phyloP scores from a whole-genome alignment of 2,888 invertebrate species.

The Eugnorisma glareosa region DNA sequence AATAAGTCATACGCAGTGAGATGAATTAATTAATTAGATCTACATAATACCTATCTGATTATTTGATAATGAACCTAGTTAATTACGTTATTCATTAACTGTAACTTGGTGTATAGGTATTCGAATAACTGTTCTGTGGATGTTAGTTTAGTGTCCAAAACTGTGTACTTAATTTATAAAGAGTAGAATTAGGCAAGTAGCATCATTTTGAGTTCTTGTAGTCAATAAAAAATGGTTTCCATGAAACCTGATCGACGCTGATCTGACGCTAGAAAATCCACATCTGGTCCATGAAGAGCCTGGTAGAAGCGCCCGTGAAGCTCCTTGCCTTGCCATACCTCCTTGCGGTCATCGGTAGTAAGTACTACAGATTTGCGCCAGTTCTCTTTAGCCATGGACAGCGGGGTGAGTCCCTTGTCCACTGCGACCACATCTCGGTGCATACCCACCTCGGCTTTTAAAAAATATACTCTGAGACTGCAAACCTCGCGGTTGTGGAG shows the following conservation, averaged over 20 bases:
- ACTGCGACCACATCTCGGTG: neutral
- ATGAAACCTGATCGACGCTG: neutral
- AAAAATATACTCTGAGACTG: too few relatives aligned
- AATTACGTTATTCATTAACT: neutral
- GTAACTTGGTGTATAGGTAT: neutral
- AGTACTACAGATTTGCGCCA: too few relatives aligned
- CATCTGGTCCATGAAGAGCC: too few relatives aligned
- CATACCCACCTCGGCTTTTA: neutral
- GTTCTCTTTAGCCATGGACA: neutral
- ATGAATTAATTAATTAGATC: slow-evolving; percentile 44
- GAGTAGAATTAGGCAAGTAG: too few relatives aligned
- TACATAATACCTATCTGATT: slow-evolving; percentile 6
- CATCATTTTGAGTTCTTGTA: neutral
- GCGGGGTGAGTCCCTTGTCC: neutral
- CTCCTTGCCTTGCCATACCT: too few relatives aligned
- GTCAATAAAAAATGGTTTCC: neutral
- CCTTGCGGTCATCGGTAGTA: neutral
- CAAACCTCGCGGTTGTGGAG: too few relatives aligned
- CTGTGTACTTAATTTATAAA: too few relatives aligned
- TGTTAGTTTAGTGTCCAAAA: neutral
- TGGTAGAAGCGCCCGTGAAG: too few relatives aligned
- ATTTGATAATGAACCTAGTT: slow-evolving; percentile 9
- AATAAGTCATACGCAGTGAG: slow-evolving; percentile 11
- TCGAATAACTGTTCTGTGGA: neutral
- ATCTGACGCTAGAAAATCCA: too few relatives aligned